These are phyloP conservation scores for Ceryle rudis DNA, from an alignment of 2,797 vertebrate species.

Conservation along the genomic window DNA sequence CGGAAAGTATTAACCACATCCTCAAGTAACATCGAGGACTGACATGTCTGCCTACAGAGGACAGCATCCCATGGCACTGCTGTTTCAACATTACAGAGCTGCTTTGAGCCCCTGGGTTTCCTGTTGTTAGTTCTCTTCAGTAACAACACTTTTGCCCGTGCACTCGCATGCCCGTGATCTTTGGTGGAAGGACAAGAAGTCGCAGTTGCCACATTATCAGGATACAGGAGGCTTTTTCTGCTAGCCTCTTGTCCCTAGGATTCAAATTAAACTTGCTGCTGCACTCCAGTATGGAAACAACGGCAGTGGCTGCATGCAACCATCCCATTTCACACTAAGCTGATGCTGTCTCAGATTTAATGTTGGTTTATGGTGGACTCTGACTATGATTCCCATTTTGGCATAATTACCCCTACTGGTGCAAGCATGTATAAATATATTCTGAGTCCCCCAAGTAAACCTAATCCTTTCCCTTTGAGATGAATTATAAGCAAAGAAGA, in stretches of 20 bases:
- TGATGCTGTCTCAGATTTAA: not conserved
- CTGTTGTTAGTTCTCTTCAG: not conserved
- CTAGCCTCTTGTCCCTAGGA: not conserved
- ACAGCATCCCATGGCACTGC: accelerated
- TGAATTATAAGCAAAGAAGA: not conserved
- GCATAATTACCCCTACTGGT: not conserved
- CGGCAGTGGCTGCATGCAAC: not conserved
- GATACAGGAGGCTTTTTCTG: not conserved
- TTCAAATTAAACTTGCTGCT: not conserved
- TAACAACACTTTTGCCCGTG: not conserved
- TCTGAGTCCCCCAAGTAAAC: not conserved
- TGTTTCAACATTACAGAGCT: accelerated
- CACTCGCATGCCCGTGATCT: not conserved
- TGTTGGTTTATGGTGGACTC: not conserved
- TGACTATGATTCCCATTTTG: not conserved
- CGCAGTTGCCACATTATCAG: not conserved
- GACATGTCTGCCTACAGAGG: not conserved
- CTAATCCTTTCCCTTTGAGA: not conserved
- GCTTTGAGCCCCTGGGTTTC: not conserved
- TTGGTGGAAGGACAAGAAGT: not conserved
- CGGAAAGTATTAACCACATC: not conserved
- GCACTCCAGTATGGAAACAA: not conserved
- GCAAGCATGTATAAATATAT: not conserved
- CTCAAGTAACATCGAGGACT: not conserved
- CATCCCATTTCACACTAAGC: not conserved